Base-by-base conservation (phyloP, 2,797 vertebrate species). In the Petrocephalus sullivani region DNA sequence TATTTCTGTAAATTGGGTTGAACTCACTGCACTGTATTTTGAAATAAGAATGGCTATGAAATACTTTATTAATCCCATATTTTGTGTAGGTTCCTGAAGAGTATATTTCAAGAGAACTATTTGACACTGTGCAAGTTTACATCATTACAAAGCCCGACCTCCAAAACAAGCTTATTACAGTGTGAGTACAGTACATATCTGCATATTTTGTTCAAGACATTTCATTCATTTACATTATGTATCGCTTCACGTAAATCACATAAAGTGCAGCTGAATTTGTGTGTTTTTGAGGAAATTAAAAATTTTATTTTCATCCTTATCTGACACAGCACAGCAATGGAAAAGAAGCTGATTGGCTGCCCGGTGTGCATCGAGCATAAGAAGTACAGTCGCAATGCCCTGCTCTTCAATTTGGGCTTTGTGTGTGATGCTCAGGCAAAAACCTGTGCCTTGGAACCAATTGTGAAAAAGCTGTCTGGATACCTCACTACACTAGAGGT, bases 141-240 rank as follows among this genome's bases (percentile, higher is more conserved):
- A 97, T 99, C n/a, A 99, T 99, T 93, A 99, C 98, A 87, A 99
- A 99, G 92, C 98, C 98, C 12, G 98, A 99, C 90, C 95, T 99
- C 64, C 98, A 99, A 93, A 99, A 99, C 95, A 99, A 99, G 92
- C 95, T 99, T 54, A 99, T 99, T 92, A 99, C 98, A 57, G 98
- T 99, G 98, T 99, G 95, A 94, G 98, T 96, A 91, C 41, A 81
- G 41, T 41, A 16, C 49, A 51, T 83, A 54, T 83, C 2, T 51
- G 81, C 19, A 54, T 83, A 51, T 51, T 54, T 49, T 28, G 7
- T 53, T n/a, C 19, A 37, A 28, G 23, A 85, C 14, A 57, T 58
- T 53, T 37, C 0, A 3, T 56, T 21, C 2, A 23, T 56, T 85
- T 56, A 16, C 54, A 14, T 33, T 58, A 16, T 53, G 12, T 19